Evolutionary conservation across 2,113 vertebrate genomes (phyloP), one percentile per base, ranked within the genome.

Genomic region (Brachyistius frenatus): DNA sequence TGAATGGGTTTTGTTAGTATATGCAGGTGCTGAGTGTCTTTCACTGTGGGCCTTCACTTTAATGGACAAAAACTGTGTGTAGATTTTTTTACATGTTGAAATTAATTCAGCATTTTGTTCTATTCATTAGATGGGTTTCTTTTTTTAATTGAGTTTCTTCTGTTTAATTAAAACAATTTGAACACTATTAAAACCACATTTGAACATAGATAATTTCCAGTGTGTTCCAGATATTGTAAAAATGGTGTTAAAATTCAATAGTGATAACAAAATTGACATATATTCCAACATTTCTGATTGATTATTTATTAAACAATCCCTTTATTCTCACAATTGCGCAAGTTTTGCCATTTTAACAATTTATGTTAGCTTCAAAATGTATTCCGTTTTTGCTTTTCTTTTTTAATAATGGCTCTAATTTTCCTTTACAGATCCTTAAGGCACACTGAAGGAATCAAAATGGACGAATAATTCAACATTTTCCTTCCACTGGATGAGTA

Each of bases 1-100:
- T 89, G 85, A 89, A 89, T 72, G 68, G 73, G 53, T 73, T 80
- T 81, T 73, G 55, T 62, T 73, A 57, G 47, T 41, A 13, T 55
- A 31, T 52, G 35, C 62, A 73, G 23, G 16, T 14, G 13, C 14
- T 71, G 58, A 72, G 32, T 46, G 52, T 71, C 39, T 50, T 66
- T 47, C 32, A 54, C 64, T 55, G n/a, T 61, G 61, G 49, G 15
- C 9, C 14, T 69, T 61, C 16, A 46, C 49, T 41, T 61, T 55
- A 85, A 33, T 64, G 56, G 44, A 77, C 46, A 69, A 58, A 54
- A 47, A 53, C 7, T 39, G 15, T 31, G 23, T 44, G 41, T 31
- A 39, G 0, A 44, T 76, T 58, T 85, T 37, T 69, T 6, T 58
- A 66, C 10, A 55, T 33, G 32, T n/a, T 57, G 23, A 65, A 13